A percentile compares a stretch with the other conserved stretches of the same genome.
Conservation (phyloP, 2,888 invertebrate genomes). For the Dolichomitus sp. region DNA sequence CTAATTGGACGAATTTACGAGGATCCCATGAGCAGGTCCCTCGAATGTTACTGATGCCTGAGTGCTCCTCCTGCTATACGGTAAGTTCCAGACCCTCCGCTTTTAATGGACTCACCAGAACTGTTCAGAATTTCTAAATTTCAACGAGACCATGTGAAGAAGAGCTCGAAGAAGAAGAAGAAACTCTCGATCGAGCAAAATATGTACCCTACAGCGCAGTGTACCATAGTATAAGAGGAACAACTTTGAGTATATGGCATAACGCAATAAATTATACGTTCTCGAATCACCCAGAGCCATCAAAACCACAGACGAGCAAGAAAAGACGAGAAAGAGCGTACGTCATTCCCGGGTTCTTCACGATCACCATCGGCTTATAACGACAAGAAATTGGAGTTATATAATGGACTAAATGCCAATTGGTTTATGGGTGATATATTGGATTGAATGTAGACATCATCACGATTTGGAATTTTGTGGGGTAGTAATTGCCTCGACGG, state of each 20-base stretch:
- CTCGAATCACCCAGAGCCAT: slow-evolving; percentile 57
- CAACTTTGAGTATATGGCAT: slow-evolving; percentile 42
- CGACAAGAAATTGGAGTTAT: slow-evolving; percentile 53
- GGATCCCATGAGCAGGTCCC: slow-evolving; percentile 65
- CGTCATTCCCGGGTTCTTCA: slow-evolving; percentile 42
- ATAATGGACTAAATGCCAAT: slow-evolving; percentile 57
- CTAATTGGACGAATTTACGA: slow-evolving; percentile 84
- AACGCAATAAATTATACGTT: slow-evolving; percentile 68
- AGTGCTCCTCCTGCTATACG: not conserved
- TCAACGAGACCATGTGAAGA: slow-evolving; percentile 58
- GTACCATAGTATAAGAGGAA: slow-evolving; percentile 23
- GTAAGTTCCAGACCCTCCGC: slow-evolving; percentile 38
- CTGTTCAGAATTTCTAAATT: slow-evolving; percentile 75
- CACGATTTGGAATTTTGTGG: slow-evolving; percentile 21
- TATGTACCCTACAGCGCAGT: slow-evolving; percentile 4
- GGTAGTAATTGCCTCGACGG: slow-evolving; percentile 39
- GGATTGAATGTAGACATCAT: slow-evolving; percentile 56
- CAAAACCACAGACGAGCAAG: slow-evolving; percentile 65
- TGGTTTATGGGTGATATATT: slow-evolving; percentile 48
- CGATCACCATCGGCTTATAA: slow-evolving; percentile 40
- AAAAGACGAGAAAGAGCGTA: slow-evolving; percentile 58
- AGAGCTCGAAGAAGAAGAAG: slow-evolving; percentile 51
- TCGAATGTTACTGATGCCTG: slow-evolving; percentile 60
- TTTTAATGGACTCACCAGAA: slow-evolving; percentile 73
- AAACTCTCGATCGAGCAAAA: not conserved